A percentile compares a stretch with the other conserved stretches of the same genome.
Evolutionary conservation across 1,140 invertebrate genomes (phyloP).

Genomic region (Eumeta japonica): DNA sequence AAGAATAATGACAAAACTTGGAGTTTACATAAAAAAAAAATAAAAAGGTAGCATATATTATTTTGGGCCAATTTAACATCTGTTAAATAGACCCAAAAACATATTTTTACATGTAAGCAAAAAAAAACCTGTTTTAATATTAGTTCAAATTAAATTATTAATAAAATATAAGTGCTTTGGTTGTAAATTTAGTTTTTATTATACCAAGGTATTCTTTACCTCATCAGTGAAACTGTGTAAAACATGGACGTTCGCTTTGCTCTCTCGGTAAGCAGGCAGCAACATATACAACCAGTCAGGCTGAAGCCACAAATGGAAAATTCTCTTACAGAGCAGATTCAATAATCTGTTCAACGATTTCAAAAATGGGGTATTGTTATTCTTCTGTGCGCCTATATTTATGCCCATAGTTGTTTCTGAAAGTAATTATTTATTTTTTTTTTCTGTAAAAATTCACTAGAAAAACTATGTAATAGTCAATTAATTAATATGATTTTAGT

Average conservation of each 20-base stretch:
- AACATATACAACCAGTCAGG: constrained; percentile 43
- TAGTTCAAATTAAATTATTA: not conserved
- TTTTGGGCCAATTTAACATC: not conserved
- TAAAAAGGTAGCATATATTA: too few species aligned
- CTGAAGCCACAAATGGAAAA: constrained; percentile 48
- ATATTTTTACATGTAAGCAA: too few species aligned
- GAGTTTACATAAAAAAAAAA: too few species aligned
- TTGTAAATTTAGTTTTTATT: too few species aligned
- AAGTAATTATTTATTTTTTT: constrained; percentile 1
- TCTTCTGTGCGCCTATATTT: constrained; percentile 36
- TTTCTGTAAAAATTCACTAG: not conserved
- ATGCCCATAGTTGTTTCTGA: constrained; percentile 47
- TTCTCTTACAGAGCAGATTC: constrained; percentile 33
- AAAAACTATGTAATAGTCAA: not conserved
- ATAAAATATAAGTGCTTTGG: too few species aligned
- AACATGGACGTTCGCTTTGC: constrained; percentile 18
- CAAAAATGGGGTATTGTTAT: constrained; percentile 30
- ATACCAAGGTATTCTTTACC: constrained; percentile 16
- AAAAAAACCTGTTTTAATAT: not conserved
- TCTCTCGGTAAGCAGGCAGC: constrained; percentile 24
- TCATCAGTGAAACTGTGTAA: constrained; percentile 36
- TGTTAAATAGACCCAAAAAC: constrained; percentile 1
- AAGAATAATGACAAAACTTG: too few species aligned
- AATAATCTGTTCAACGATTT: constrained; percentile 24
- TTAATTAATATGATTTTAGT: constrained; percentile 1